Conservation (phyloP, 2,888 invertebrate genomes). For the Tipula confusa region DNA sequence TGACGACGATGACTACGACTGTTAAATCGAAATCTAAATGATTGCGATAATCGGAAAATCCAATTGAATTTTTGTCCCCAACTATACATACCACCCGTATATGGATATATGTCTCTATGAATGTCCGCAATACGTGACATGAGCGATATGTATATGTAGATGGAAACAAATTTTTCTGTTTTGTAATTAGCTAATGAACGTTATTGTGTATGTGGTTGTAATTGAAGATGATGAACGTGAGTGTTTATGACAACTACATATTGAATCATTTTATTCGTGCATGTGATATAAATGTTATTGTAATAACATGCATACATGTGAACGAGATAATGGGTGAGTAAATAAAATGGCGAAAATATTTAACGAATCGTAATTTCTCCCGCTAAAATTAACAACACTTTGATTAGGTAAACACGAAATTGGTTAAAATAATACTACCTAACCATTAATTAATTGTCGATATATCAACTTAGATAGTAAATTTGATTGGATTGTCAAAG, state of each 20-base stretch:
- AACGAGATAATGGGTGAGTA: not conserved
- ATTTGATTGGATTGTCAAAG: not conserved
- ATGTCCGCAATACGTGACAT: not conserved
- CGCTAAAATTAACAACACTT: not conserved
- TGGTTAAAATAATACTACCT: not conserved
- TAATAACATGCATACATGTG: not conserved
- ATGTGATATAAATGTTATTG: not conserved
- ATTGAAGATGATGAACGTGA: not conserved
- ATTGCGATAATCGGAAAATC: not conserved
- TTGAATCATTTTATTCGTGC: not conserved
- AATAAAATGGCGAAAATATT: not conserved
- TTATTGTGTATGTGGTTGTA: not conserved
- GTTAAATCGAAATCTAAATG: not conserved
- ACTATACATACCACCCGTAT: no score
- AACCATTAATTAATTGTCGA: not conserved
- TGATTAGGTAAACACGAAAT: not conserved
- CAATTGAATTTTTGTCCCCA: not conserved
- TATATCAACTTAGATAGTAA: not conserved
- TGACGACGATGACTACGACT: not conserved
- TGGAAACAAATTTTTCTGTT: not conserved
- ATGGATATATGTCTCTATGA: not conserved
- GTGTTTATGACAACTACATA: not conserved
- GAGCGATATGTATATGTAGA: no score
- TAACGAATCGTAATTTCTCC: not conserved
- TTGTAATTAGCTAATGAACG: not conserved